A percentile compares a stretch with the other conserved stretches of the same genome.
These are phyloP conservation scores for Atrichornis clamosus DNA, from an alignment of 2,113 vertebrate species.

Conservation along the genomic window DNA sequence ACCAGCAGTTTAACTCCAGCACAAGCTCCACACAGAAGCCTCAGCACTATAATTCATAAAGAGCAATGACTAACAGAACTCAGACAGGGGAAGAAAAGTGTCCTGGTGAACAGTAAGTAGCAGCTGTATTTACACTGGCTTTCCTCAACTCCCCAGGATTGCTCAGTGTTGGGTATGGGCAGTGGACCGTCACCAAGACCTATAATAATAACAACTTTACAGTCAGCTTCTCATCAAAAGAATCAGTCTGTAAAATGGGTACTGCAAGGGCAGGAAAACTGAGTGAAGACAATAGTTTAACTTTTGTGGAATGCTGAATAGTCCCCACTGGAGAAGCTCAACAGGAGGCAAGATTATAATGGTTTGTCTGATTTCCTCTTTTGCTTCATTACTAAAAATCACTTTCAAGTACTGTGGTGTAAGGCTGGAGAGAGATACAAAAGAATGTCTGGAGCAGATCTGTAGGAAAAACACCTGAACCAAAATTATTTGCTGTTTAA, in stretches of 20 bases:
- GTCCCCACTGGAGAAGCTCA: not conserved
- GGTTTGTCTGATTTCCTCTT: not conserved
- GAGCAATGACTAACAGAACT: not conserved
- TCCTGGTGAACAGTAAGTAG: not conserved
- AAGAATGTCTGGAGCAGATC: not conserved
- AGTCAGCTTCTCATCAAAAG: not conserved
- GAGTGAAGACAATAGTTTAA: not conserved
- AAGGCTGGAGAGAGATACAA: not conserved
- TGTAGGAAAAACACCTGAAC: not conserved
- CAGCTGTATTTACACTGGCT: not conserved
- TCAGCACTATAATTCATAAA: not conserved
- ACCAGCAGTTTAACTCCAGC: not conserved
- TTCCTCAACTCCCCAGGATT: not conserved
- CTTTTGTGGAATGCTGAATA: not conserved
- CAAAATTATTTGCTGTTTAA: not conserved
- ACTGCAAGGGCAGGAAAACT: not conserved
- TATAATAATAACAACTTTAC: not conserved
- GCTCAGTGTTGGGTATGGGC: not conserved
- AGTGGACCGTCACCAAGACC: not conserved
- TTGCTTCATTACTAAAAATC: not conserved
- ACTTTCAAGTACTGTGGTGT: not conserved
- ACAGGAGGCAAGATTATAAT: not conserved
- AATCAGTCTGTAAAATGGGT: not conserved
- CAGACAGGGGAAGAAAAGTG: not conserved
- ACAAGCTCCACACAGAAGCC: not conserved